Base-by-base conservation (phyloP, 64 coral and sea anemone genomes). In the Hydrozoanthus tunicans region DNA sequence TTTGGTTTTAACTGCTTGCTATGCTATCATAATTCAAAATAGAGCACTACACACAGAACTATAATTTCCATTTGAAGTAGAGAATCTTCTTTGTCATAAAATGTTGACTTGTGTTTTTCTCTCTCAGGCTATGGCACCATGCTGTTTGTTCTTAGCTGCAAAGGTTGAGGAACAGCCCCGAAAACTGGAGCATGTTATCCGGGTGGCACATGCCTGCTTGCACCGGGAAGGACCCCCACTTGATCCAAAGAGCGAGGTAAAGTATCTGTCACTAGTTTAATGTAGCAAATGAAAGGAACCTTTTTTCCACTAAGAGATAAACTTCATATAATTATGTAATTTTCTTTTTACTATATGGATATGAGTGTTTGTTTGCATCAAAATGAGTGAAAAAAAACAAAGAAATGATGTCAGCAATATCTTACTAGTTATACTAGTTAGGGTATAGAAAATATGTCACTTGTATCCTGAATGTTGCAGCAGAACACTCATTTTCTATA, bases 111-210 rank as follows among this genome's bases (percentile, higher is more conserved):
- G 32, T 10, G 13, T 75, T 75, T 73, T 52, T 81, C 5, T 81
- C 6, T 82, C n/a, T 71, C 92, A 82, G 97, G 83, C 84, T 6
- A 79, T 99, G 90, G 97, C 94, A 43, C 91, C 97, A 43, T 99
- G 97, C 83, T 99, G 97, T 90, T 86, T 99, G 6, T 99, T 99
- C 61, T 70, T 99, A 62, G 89, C 97, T 20, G 97, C 97, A 7
- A 99, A 99, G 73, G 90, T 95, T 4, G 97, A 99, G 77, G 97
- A 99, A 90, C 97, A 99, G 64, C 97, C 97, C 0, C 94, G 97
- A 5, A 99, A 99, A 75, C 75, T 99, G 52, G 94, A 99, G 53
- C 94, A 99, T 90, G 94, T 99, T 15, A 93, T 99, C 5, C 95
- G 90, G 63, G 97, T 99, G 59, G 94, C 97, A 26, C 94, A 99